Evolutionary conservation across 1,140 invertebrate genomes (phyloP), one percentile per base, ranked within the genome.

Genomic region (Eubasilissa regina): DNA sequence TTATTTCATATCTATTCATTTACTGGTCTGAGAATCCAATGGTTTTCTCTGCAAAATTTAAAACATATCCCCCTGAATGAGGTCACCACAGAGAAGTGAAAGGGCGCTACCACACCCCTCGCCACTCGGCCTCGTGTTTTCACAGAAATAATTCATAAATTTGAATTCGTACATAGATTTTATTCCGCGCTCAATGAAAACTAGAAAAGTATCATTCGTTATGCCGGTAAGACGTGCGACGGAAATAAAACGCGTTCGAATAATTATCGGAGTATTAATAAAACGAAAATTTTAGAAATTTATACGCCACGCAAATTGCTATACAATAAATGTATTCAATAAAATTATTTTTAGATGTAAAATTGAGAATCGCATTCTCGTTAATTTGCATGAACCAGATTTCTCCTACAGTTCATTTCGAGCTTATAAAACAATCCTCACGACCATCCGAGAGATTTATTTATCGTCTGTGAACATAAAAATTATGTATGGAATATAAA

Each of bases 281-380:
- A 66, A 15, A 47, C 25, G 44, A 43, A 66, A 70, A 51, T 13
- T 17, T 13, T 45, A 70, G 66, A 70, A 70, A 70, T 70, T 70
- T 48, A 19, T 70, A 12, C 35, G 12, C 11, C 66, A 51, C 21
- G 66, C 47, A 70, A 70, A 70, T 70, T 21, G 1, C 9, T 70
- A 70, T 51, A 68, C 25, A 70, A 48, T 70, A 62, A 62, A 25
- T 21, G 66, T 51, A 19, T 53, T 10, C 17, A 70, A 19, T 70
- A 70, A 70, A 70, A 21, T 19, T 8, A 12, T 56, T 56, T n/a
- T 56, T 56, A 35, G 1, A 6, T 35, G 25, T 35, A 35, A 35
- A n/a, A 35, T 6, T 35, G 25, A 35, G 25, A 35, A 35, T 35
- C 25, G 11, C 48, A 13, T 3, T 4, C 48, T 51, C 48, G 48